Evolutionary conservation across 2,797 vertebrate species (phyloP).

Genomic region (Pterois miles): DNA sequence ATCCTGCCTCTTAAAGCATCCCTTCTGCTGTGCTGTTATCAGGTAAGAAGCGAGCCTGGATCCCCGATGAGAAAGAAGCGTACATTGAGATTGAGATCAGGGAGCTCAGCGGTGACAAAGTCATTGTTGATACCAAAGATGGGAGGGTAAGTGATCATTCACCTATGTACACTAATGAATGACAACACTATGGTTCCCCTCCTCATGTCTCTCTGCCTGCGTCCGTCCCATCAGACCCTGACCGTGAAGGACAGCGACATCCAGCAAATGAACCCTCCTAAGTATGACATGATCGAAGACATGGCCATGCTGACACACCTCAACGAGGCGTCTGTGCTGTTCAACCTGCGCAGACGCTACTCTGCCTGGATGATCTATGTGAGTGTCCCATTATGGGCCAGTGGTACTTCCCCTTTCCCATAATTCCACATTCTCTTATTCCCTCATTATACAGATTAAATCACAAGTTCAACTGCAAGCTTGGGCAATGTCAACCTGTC

Average conservation of each 20-base stretch:
- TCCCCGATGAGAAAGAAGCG: slow-evolving; percentile 91
- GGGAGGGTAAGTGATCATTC: slow-evolving; percentile 59
- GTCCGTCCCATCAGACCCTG: slow-evolving; percentile 74
- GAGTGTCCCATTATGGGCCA: slow-evolving; percentile 62
- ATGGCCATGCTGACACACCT: slow-evolving; percentile 96
- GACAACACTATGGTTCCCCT: neutral
- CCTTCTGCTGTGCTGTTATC: slow-evolving; percentile 5
- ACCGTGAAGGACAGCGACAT: slow-evolving; percentile 88
- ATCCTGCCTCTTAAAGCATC: neutral
- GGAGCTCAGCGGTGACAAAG: slow-evolving; percentile 86
- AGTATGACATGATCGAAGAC: slow-evolving; percentile 93
- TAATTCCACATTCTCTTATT: slow-evolving; percentile 11
- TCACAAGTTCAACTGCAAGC: slow-evolving; percentile 26
- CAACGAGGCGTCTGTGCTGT: slow-evolving; percentile 91
- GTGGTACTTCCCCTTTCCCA: neutral
- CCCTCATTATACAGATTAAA: slow-evolving; percentile 21
- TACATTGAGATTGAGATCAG: slow-evolving; percentile 91
- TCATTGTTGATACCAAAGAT: slow-evolving; percentile 86
- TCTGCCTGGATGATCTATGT: slow-evolving; percentile 93
- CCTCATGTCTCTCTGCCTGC: neutral
- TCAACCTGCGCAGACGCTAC: slow-evolving; percentile 90
- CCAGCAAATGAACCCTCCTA: slow-evolving; percentile 94
- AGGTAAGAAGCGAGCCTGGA: slow-evolving; percentile 92
- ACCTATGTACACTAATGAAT: neutral
- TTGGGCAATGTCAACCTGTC: slow-evolving; percentile 18